phyloP scores from a whole-genome alignment of 1,140 invertebrate genomes.

The Aphidius ervi region DNA sequence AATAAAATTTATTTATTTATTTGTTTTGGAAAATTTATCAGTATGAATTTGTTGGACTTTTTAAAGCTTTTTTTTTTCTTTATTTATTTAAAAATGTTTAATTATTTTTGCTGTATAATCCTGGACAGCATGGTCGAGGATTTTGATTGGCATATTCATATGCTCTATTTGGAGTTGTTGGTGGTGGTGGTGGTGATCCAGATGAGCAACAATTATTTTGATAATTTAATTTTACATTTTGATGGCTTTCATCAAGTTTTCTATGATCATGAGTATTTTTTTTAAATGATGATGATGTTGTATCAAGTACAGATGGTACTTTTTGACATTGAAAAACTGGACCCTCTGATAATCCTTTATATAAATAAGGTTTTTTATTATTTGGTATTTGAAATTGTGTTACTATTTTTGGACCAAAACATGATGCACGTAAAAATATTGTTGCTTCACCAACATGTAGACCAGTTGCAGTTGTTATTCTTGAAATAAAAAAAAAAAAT shows the following conservation, averaged over 20 bases:
- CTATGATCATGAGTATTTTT: too few species aligned
- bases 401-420: slow-evolving; percentile 63
- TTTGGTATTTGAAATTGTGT: slow-evolving; percentile 59
- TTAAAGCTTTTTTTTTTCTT: too few species aligned
- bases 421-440: slow-evolving; percentile 59
- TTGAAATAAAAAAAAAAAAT: slow-evolving; percentile 17
- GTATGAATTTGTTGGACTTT: too few species aligned
- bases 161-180: slow-evolving; percentile 2
- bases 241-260: slow-evolving; percentile 13
- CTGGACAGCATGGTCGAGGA: slow-evolving; percentile 1
- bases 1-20: too few species aligned
- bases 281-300: neutral
- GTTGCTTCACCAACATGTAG: slow-evolving; percentile 52
- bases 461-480: slow-evolving; percentile 43
- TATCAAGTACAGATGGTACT: slow-evolving; percentile 23
- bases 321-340: slow-evolving; percentile 42
- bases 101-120: too few species aligned
- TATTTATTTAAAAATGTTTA: too few species aligned
- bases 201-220: slow-evolving; percentile 20
- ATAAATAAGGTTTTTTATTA: slow-evolving; percentile 44
- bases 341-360: slow-evolving; percentile 38
- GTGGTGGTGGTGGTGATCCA: slow-evolving; percentile 10
- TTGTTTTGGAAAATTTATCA: too few species aligned
- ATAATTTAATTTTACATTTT: neutral
- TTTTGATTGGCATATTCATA: neutral